Percentiles rank a stretch among this genome's conserved stretches.
Conservation (phyloP, 2,113 vertebrate genomes). For the Salminus brasiliensis region DNA sequence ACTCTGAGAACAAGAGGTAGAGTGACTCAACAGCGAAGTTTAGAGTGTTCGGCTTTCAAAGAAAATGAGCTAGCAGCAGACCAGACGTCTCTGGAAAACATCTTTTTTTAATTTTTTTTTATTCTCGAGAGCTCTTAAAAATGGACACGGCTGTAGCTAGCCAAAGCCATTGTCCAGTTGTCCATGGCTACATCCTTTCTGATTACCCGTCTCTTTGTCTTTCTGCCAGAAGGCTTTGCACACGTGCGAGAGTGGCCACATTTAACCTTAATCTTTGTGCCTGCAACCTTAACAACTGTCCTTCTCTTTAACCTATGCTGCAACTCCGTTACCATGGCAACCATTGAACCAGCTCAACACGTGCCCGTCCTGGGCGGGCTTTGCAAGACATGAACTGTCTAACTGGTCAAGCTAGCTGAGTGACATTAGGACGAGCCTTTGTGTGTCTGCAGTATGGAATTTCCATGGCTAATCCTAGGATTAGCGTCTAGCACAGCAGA, state of each 20-base stretch:
- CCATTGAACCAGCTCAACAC: conserved; percentile 2
- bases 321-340: conserved; percentile 31
- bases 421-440: conserved; percentile 17
- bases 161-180: not conserved
- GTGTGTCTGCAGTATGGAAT: conserved; percentile 29
- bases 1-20: not conserved
- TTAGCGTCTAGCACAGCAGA: conserved; percentile 18
- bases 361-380: conserved; percentile 7
- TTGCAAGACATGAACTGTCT: not conserved
- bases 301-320: conserved; percentile 7
- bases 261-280: conserved; percentile 5
- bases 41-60: not conserved
- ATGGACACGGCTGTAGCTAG: too few relatives aligned
- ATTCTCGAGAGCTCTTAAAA: too few relatives aligned
- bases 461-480: conserved; percentile 39
- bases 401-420: conserved; percentile 22
- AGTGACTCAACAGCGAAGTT: not conserved
- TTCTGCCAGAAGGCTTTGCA: conserved; percentile 10
- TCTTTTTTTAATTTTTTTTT: not conserved
- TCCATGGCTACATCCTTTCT: not conserved
- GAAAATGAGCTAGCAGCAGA: not conserved
- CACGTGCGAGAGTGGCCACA: not conserved
- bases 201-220: not conserved
- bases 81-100: not conserved
- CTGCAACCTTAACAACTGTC: not conserved